A percentile compares a stretch with the other conserved stretches of the same genome.
These are phyloP conservation scores for Danaus plexippus DNA, from an alignment of 1,140 invertebrate genomes.

Conservation along the genomic window DNA sequence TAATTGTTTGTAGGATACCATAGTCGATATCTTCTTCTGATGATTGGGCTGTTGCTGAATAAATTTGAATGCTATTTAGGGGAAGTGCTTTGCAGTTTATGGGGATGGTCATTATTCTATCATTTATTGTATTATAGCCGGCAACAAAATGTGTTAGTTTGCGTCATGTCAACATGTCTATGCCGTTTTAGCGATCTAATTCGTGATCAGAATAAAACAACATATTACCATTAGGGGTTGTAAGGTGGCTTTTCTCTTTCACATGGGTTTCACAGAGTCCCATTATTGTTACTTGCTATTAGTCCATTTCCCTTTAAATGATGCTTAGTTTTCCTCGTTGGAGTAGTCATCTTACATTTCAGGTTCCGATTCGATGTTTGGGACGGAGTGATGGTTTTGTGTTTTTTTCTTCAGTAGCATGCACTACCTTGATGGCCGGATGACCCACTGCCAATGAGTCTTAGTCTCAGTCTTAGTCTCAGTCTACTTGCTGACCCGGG, in stretches of 20 bases:
- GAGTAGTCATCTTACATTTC: conserved; percentile 14
- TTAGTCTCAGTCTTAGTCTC: too few relatives aligned
- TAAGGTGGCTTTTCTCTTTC: not conserved
- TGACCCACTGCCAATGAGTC: too few relatives aligned
- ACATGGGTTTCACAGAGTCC: conserved; percentile 14
- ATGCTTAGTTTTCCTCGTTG: conserved; percentile 11
- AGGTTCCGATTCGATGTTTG: conserved; percentile 10
- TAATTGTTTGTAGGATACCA: conserved; percentile 3
- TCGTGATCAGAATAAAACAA: too few relatives aligned
- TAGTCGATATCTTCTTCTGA: not conserved
- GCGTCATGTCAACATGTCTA: too few relatives aligned
- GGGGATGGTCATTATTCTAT: too few relatives aligned
- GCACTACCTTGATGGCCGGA: too few relatives aligned
- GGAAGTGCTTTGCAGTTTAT: too few relatives aligned
- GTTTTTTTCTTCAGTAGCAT: conserved; percentile 5
- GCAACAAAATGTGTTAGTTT: too few relatives aligned
- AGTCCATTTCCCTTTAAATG: conserved; percentile 14
- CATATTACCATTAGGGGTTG: too few relatives aligned
- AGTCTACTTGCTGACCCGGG: too few relatives aligned
- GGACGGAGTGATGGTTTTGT: conserved; percentile 1
- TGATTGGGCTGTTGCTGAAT: not conserved
- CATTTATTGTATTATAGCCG: too few relatives aligned
- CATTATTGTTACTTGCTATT: conserved; percentile 4
- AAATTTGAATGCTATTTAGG: not conserved
- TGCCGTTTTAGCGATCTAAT: too few relatives aligned